Evolutionary conservation across 2,888 invertebrate genomes (phyloP).

Genomic region (Cetonia aurata): DNA sequence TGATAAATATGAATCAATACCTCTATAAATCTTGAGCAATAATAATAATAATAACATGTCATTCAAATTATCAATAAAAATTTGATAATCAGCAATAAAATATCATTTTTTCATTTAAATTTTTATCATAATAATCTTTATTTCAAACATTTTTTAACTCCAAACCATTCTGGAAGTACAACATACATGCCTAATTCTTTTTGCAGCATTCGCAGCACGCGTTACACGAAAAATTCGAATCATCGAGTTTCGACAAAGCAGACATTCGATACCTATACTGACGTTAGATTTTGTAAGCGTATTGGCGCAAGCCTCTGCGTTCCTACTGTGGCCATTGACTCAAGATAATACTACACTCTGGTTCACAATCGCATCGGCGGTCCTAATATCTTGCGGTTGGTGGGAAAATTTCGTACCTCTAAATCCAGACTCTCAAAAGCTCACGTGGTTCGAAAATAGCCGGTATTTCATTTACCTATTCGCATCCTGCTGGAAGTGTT

Average conservation of each 20-base stretch:
- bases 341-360: constrained; percentile 69
- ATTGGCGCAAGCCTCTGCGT: constrained; percentile 75
- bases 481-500: constrained; percentile 82
- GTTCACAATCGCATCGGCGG: constrained; percentile 74
- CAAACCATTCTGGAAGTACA: too few relatives aligned
- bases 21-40: too few relatives aligned
- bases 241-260: constrained; percentile 19
- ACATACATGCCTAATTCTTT: background rate
- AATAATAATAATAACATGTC: too few relatives aligned
- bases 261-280: constrained; percentile 61
- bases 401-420: constrained; percentile 83
- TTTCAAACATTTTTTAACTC: too few relatives aligned
- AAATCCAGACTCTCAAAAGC: constrained; percentile 58
- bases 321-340: constrained; percentile 77
- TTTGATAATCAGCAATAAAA: too few relatives aligned
- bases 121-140: too few relatives aligned
- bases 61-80: too few relatives aligned
- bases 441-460: constrained; percentile 59
- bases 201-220: constrained; percentile 37
- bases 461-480: constrained; percentile 81
- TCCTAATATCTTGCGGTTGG: constrained; percentile 83
- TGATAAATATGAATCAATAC: too few relatives aligned
- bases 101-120: too few relatives aligned
- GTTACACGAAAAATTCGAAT: background rate
- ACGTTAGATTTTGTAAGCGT: constrained; percentile 73